Evolutionary conservation across 2,113 vertebrate species (phyloP), one percentile per base, ranked within the genome.

Genomic region (Origma solitaria): DNA sequence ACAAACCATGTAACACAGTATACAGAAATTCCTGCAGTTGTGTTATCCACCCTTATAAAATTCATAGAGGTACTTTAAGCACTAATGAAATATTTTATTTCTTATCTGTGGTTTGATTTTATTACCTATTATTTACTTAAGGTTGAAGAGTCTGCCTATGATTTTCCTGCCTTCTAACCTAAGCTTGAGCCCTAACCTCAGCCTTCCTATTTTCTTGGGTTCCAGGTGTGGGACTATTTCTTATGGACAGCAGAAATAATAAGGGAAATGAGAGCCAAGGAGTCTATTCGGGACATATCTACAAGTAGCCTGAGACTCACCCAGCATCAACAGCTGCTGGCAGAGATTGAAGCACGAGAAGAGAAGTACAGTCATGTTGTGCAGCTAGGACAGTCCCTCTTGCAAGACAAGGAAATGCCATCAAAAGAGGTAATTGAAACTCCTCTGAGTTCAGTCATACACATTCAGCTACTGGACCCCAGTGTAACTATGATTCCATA

Each of bases 291-390:
- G 19, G 98, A 98, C 50, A 95, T 98, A 61, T 92, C 97, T n/a
- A 97, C 97, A 0, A 97, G 97, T 42, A 97, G 94, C 49, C 95
- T 98, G 51, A 98, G 97, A 82, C 97, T 98, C 51, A 97, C 94
- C 6, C 95, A 98, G 78, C 99, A 99, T 71, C 98, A 98, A 45
- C 98, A 98, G 88, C 98, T 99, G 11, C 97, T 97, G 97, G 97
- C 98, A 8, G 97, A 99, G 96, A 98, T 99, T 24, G 97, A 98
- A 77, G 97, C 98, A 47, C 92, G 92, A 28, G 98, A 98, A 75
- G 97, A 98, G 75, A 97, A 97, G 13, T 98, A 98, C 47, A 94
- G 92, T 15, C 97, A 54, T 10, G 96, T 98, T 3, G 6, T 97
- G 70, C 95, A 96, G 91, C 86, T 98, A 62, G 99, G 98, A 22